These are phyloP conservation scores for Apocrypta bakeri DNA, from an alignment of 1,140 invertebrate species.

Conservation along the genomic window DNA sequence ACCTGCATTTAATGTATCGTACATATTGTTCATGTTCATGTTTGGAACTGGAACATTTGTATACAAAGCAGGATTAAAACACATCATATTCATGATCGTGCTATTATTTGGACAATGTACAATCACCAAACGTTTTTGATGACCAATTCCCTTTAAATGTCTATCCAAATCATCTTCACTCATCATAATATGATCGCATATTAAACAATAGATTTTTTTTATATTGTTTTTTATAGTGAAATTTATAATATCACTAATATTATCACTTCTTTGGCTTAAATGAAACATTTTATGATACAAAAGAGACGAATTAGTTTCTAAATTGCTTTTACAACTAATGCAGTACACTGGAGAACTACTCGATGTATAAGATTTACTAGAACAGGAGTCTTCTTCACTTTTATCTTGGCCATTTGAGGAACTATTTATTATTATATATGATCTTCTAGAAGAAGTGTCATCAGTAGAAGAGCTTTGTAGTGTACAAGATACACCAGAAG, in stretches of 20 bases:
- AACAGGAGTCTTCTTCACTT: background rate
- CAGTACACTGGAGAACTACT: conserved; percentile 18
- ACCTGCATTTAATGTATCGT: conserved; percentile 23
- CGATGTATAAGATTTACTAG: background rate
- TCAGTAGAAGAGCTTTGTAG: background rate
- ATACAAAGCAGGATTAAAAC: conserved; percentile 15
- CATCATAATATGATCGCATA: conserved; percentile 24
- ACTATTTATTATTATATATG: background rate
- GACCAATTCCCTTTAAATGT: conserved; percentile 30
- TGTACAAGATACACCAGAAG: background rate
- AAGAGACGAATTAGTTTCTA: conserved; percentile 31
- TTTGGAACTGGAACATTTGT: conserved; percentile 13
- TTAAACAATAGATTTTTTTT: conserved; percentile 40
- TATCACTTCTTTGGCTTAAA: conserved; percentile 34
- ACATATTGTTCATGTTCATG: conserved; percentile 37
- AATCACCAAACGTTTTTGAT: conserved; percentile 36
- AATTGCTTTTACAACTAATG: conserved; percentile 25
- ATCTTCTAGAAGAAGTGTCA: background rate
- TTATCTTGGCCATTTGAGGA: conserved; percentile 13
- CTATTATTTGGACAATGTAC: conserved; percentile 10
- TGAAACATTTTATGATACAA: conserved; percentile 47
- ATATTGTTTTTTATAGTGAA: conserved; percentile 36
- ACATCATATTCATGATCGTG: conserved; percentile 31
- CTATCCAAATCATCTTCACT: conserved; percentile 27
- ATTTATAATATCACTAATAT: conserved; percentile 32